Evolutionary conservation across 92 coral and sea anemone genomes (phyloP).

Genomic region (Zoanthus sociatus): DNA sequence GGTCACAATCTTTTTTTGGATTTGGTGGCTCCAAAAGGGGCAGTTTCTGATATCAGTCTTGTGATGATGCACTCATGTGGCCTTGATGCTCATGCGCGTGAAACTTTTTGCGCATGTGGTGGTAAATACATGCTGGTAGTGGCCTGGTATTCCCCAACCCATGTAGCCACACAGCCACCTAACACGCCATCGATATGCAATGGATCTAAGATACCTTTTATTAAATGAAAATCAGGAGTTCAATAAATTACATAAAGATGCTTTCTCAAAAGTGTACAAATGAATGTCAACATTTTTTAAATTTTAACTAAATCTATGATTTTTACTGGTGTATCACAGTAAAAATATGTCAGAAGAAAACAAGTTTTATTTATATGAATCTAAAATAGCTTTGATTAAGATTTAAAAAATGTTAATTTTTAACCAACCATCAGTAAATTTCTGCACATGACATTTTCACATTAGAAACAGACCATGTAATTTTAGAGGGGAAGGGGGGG

Average conservation of each 20-base stretch:
- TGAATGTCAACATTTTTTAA: no score
- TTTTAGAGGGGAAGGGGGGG: no score
- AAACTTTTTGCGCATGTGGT: constrained; percentile 27
- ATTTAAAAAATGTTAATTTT: no score
- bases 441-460: no score
- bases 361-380: not conserved
- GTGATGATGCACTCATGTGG: not conserved
- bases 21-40: not conserved
- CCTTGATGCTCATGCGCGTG: not conserved
- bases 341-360: constrained; percentile 1
- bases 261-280: no score
- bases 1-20: not conserved
- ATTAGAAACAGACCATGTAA: no score
- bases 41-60: not conserved
- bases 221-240: constrained; percentile 5
- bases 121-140: constrained; percentile 68
- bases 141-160: constrained; percentile 69
- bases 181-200: constrained; percentile 56
- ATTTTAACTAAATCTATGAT: no score
- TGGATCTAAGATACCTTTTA: constrained; percentile 51
- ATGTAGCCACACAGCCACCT: constrained; percentile 55
- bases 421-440: no score
- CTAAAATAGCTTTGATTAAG: no score
- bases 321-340: not conserved
- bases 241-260: not conserved